Conservation (phyloP, 2,888 invertebrate genomes). For the Homarus gammarus region DNA sequence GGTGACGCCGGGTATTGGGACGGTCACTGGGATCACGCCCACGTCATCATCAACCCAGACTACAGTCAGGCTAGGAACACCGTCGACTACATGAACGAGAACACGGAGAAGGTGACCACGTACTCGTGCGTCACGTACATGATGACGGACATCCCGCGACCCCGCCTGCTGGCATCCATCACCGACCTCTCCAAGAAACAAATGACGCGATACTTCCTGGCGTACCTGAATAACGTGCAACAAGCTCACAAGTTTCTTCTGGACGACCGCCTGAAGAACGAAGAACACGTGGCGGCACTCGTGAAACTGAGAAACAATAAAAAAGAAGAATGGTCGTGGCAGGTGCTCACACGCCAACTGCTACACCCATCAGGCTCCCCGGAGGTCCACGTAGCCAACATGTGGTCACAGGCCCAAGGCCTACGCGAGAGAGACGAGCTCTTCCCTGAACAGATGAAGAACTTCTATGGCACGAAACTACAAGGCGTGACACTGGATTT, state of each 20-base stretch:
- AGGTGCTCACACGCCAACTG: slow-evolving; percentile 38
- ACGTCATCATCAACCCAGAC: slow-evolving; percentile 13
- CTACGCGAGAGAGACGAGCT: slow-evolving; percentile 24
- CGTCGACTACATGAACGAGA: slow-evolving; percentile 45
- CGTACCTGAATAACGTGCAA: too few relatives aligned
- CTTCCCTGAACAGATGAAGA: slow-evolving; percentile 73
- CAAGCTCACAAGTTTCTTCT: slow-evolving; percentile 29
- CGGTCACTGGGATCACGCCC: not conserved
- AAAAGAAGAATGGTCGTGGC: not conserved
- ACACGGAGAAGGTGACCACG: slow-evolving; percentile 37
- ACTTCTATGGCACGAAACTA: slow-evolving; percentile 66
- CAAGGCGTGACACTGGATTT: slow-evolving; percentile 69
- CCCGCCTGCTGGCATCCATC: slow-evolving; percentile 5
- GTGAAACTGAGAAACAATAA: not conserved
- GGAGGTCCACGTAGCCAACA: slow-evolving; percentile 27
- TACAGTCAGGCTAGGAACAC: not conserved
- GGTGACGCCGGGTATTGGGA: not conserved
- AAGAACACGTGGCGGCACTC: slow-evolving; percentile 53
- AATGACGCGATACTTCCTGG: slow-evolving; percentile 12
- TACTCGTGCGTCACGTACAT: slow-evolving; percentile 50
- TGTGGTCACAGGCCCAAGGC: slow-evolving; percentile 15
- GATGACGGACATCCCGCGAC: slow-evolving; percentile 15
- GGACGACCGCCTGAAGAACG: slow-evolving; percentile 29
- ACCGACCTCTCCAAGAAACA: slow-evolving; percentile 33
- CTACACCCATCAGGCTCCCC: slow-evolving; percentile 41